These are phyloP conservation scores for Sinelater perroti DNA, from an alignment of 2,888 invertebrate species.

Conservation along the genomic window DNA sequence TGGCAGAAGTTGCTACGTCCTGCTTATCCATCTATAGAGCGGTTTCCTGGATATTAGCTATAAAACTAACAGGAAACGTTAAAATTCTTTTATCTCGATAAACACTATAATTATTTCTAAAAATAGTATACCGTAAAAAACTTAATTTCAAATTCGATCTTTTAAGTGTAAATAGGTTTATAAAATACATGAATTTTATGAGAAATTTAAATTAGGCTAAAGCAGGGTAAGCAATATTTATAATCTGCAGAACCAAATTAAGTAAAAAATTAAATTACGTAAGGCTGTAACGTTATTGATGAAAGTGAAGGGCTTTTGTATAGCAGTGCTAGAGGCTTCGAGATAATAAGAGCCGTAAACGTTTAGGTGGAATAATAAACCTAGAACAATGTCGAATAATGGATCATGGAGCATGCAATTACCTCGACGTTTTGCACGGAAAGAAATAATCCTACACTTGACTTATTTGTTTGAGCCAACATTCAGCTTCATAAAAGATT, in stretches of 20 bases:
- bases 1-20: too few species aligned
- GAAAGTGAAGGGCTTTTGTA: slow-evolving; percentile 9
- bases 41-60: too few species aligned
- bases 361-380: slow-evolving; percentile 3
- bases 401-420: slow-evolving; percentile 6
- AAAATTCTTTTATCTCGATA: too few species aligned
- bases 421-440: neutral
- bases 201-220: too few species aligned
- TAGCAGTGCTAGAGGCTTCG: neutral
- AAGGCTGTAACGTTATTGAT: slow-evolving; percentile 6
- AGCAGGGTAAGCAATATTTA: too few species aligned
- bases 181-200: too few species aligned
- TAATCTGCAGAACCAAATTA: slow-evolving; percentile 9
- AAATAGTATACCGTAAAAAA: too few species aligned
- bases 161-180: too few species aligned
- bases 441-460: neutral
- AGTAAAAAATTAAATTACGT: slow-evolving; percentile 3
- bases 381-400: slow-evolving; percentile 2
- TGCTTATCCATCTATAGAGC: too few species aligned
- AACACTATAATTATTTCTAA: too few species aligned
- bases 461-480: neutral
- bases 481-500: neutral
- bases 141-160: too few species aligned
- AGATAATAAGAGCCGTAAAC: slow-evolving; percentile 7
- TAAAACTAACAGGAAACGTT: too few species aligned